Base-by-base conservation (phyloP, 2,888 invertebrate genomes). In the Andrena trimmerana region DNA sequence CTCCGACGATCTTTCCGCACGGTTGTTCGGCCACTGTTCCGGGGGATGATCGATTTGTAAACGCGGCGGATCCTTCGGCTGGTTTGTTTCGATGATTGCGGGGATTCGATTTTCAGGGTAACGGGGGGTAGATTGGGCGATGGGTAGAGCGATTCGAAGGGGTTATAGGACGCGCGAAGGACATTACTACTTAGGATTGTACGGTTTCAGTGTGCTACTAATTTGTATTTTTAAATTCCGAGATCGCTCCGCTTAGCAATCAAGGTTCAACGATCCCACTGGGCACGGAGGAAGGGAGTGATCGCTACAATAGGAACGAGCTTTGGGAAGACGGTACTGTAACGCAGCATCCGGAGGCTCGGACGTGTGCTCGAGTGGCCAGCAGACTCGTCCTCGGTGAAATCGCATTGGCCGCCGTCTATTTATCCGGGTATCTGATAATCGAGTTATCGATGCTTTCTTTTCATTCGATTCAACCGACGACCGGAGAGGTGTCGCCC, bases 371-470 rank as follows among this genome's bases (percentile, higher is more conserved):
- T 79, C 66, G 73, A 70, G 70, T 67, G 79, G 76, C 33, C 33
- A 16, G 70, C 50, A 83, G 42, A 42, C 66, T 82, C 54, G 62
- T 67, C 42, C 42, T 31, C 68, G 59, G 78, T 84, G 81, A 85
- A 84, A 88, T 79, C 86, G 85, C 85, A 83, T 68, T 78, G 79
- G 67, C 78, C 81, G 82, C 81, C 83, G 77, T 73, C 83, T 92
- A 89, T 92, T 93, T 93, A 92, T 91, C 90, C 90, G 91, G 89
- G 89, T 86, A 87, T 81, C 82, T 72, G 89, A 86, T 92, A 92
- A 93, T 92, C 90, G 90, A 91, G 89, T 93, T 92, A 90, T 88
- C 87, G 86, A 77, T 93, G 93, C 93, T 93, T 93, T 93, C 92
- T 92, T 93, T 93, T 91, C 92, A 93, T 93, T 91, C 90, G 89